These are phyloP conservation scores for Circaetus cinerascens DNA, from an alignment of 2,113 vertebrate genomes.

Conservation along the genomic window DNA sequence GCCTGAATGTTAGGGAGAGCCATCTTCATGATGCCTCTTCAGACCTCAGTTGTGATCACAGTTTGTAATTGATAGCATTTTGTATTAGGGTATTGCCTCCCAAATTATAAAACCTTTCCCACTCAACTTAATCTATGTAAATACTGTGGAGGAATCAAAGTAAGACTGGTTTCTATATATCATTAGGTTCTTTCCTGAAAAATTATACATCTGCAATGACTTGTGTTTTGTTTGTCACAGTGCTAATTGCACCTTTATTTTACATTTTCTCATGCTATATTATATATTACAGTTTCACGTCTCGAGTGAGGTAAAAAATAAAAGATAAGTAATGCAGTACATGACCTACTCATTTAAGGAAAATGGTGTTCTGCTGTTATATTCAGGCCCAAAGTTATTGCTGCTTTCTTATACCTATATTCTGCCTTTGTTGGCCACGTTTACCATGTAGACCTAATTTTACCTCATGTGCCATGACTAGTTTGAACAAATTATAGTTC, in stretches of 20 bases:
- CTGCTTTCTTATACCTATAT: neutral
- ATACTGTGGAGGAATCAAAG: neutral
- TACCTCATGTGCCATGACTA: neutral
- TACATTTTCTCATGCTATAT: neutral
- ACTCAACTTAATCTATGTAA: neutral
- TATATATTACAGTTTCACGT: neutral
- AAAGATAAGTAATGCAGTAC: neutral
- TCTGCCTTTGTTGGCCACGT: neutral
- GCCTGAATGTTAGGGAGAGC: neutral
- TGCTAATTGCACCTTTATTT: neutral
- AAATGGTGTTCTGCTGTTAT: neutral
- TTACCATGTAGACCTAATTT: neutral
- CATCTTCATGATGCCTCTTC: neutral
- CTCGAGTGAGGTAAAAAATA: fast-evolving
- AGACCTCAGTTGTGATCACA: neutral
- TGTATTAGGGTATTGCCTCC: neutral
- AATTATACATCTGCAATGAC: neutral
- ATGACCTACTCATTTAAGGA: neutral
- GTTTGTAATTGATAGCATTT: fast-evolving
- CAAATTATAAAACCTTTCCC: neutral
- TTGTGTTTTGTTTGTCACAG: neutral
- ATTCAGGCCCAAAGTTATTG: neutral
- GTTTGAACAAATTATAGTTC: neutral
- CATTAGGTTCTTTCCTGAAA: neutral
- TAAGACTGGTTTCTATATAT: neutral